Base-by-base conservation (phyloP, 2,888 invertebrate species). In the Eumerus sabulonum region DNA sequence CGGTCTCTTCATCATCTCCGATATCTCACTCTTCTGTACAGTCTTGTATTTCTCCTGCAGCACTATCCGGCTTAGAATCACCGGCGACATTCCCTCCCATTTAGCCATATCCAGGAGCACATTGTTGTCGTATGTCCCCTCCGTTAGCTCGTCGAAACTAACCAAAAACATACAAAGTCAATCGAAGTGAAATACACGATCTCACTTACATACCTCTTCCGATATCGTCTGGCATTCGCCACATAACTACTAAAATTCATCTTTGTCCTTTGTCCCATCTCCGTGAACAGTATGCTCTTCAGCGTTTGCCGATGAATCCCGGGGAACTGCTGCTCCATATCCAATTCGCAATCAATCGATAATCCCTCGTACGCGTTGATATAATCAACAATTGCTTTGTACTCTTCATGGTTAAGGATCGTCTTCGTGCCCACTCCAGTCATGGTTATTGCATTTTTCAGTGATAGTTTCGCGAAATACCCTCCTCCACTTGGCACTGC, bases 261-360 rank as follows among this genome's bases (percentile, higher is more conserved):
- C 85, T 93, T 94, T 91, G 93, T 92, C 72, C 91, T 90, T 83
- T 91, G 90, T 85, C 92, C 92, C 50, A 93, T 90, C 83, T 94
- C 91, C 48, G 92, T 89, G 19, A 92, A 91, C 68, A 94, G 86
- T 83, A 96, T 94, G 85, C 95, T 94, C 62, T 92, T 92, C 40
- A 95, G 84, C 0, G 94, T 93, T 59, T 90, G 88, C 48, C 90
- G 86, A 53, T 91, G 90, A 62, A 94, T 86, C 48, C 91, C 87
- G 67, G 90, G 89, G 85, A 92, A 94, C 77, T 90, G 91, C 73
- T 90, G 87, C 76, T 90, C 88, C 44, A 94, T 84, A 83, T 92
- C 90, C 84, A 90, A 88, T 86, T 92, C 91, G 82, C 92, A 91
- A 85, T 92, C 91, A 56, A 92, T 91, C 40, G 91, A 90, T 62